These are phyloP conservation scores for Donacobius atricapilla DNA, from an alignment of 2,113 vertebrate genomes.

Conservation along the genomic window DNA sequence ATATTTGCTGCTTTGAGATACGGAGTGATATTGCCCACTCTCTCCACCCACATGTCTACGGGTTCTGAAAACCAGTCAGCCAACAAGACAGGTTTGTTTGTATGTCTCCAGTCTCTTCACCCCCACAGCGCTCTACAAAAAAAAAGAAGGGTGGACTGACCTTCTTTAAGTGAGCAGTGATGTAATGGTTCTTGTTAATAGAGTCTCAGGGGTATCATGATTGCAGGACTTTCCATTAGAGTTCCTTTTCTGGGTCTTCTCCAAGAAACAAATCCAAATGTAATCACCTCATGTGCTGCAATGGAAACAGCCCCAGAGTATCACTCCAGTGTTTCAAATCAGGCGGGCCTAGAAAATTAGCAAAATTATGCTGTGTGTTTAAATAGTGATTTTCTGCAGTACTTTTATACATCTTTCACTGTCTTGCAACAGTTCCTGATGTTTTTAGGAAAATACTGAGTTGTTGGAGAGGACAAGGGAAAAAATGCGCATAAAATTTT, in stretches of 20 bases:
- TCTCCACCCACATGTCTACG: neutral
- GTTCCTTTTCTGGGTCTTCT: slow-evolving; percentile 3
- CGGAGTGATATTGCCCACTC: neutral
- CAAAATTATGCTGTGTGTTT: neutral
- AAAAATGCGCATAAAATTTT: neutral
- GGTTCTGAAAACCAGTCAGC: neutral
- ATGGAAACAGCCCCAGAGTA: neutral
- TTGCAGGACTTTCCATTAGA: slow-evolving; percentile 16
- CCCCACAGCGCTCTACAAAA: neutral
- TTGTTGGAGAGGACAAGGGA: neutral
- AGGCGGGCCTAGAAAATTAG: neutral
- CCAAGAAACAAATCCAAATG: slow-evolving; percentile 26
- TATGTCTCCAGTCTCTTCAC: neutral
- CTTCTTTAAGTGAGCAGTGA: neutral
- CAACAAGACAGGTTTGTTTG: neutral
- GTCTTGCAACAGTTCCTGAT: neutral
- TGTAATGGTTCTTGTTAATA: slow-evolving; percentile 1
- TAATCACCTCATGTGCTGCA: neutral
- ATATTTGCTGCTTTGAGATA: neutral
- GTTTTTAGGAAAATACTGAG: neutral
- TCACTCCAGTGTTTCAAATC: neutral
- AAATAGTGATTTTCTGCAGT: neutral
- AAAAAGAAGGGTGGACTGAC: neutral
- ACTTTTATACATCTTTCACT: neutral
- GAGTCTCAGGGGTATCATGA: neutral